Evolutionary conservation across 1,140 invertebrate genomes (phyloP).

Genomic region (Atopsyche davidsoni): DNA sequence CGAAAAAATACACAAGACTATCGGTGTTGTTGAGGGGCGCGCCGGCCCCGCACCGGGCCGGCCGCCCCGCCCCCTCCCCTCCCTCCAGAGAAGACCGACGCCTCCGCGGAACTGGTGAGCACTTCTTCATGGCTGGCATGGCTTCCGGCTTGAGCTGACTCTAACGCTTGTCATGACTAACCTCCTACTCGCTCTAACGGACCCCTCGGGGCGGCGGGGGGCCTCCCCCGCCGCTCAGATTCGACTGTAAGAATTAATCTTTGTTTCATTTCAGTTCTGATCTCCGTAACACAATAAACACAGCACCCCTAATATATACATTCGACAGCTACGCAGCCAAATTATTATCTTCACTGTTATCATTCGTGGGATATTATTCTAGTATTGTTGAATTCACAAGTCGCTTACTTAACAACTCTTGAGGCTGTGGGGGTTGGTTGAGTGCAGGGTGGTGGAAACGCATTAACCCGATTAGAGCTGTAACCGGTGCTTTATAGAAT

Average conservation of each 20-base stretch:
- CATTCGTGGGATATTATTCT: not conserved
- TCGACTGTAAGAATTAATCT: slow-evolving; percentile 6
- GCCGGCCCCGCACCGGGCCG: not conserved
- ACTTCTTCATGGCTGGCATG: slow-evolving; percentile 29
- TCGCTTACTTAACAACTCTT: slow-evolving; percentile 28
- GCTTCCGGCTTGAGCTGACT: slow-evolving; percentile 21
- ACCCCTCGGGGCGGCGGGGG: slow-evolving; percentile 34
- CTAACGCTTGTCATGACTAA: slow-evolving; percentile 10
- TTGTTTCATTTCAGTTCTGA: slow-evolving; percentile 24
- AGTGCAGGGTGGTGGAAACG: slow-evolving; percentile 22
- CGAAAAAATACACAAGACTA: not conserved
- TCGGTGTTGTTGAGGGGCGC: not conserved
- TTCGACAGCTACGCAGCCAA: slow-evolving; percentile 19
- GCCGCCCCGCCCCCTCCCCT: slow-evolving; percentile 8
- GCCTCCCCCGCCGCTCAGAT: too few species aligned
- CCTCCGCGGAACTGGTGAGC: slow-evolving; percentile 26
- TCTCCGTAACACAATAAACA: slow-evolving; percentile 27
- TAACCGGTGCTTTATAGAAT: slow-evolving; percentile 28
- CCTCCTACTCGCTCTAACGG: slow-evolving; percentile 53
- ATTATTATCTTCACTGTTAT: slow-evolving; percentile 3
- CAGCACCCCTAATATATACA: slow-evolving; percentile 13
- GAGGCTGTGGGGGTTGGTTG: slow-evolving; percentile 24
- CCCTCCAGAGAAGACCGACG: slow-evolving; percentile 5
- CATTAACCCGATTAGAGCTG: slow-evolving; percentile 27
- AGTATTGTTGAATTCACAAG: slow-evolving; percentile 15